phyloP scores from a whole-genome alignment of 1,140 invertebrate species.

The Probaryconus sp. region DNA sequence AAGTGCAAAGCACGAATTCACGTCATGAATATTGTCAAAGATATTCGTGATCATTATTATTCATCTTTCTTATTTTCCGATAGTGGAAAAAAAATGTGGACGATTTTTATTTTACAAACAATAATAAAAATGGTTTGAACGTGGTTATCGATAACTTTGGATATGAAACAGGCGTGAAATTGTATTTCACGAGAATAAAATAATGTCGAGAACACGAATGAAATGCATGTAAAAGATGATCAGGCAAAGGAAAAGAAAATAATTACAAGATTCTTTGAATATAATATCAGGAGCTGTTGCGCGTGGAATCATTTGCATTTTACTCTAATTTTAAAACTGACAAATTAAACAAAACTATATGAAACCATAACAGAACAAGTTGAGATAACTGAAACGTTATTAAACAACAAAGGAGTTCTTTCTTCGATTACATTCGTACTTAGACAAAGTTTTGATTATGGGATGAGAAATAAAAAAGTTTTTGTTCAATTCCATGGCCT shows the following conservation, averaged over 20 bases:
- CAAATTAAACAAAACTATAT: slow-evolving; percentile 11
- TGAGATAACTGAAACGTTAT: slow-evolving; percentile 5
- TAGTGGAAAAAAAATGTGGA: too few species aligned
- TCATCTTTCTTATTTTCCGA: not conserved
- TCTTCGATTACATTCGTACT: slow-evolving; percentile 19
- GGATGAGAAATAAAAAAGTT: slow-evolving; percentile 1
- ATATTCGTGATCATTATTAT: not conserved
- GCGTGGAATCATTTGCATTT: slow-evolving; percentile 15
- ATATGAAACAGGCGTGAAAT: too few species aligned
- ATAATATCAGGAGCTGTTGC: slow-evolving; percentile 21
- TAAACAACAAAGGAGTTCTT: slow-evolving; percentile 5
- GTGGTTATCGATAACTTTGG: too few species aligned
- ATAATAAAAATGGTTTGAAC: too few species aligned
- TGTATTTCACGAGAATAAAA: too few species aligned
- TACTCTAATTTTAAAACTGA: slow-evolving; percentile 15
- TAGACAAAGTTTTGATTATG: slow-evolving; percentile 16
- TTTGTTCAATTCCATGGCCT: too few species aligned
- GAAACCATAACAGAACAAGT: slow-evolving; percentile 9
- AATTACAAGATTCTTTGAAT: slow-evolving; percentile 5
- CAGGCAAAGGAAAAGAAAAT: slow-evolving; percentile 8
- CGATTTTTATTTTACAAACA: too few species aligned
- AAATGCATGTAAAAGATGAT: not conserved
- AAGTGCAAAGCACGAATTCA: slow-evolving; percentile 20
- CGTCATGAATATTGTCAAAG: slow-evolving; percentile 22
- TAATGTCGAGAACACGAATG: too few species aligned